Evolutionary conservation across 2,797 vertebrate genomes (phyloP), one percentile per base, ranked within the genome.

Genomic region (Synaphobranchus kaupii): DNA sequence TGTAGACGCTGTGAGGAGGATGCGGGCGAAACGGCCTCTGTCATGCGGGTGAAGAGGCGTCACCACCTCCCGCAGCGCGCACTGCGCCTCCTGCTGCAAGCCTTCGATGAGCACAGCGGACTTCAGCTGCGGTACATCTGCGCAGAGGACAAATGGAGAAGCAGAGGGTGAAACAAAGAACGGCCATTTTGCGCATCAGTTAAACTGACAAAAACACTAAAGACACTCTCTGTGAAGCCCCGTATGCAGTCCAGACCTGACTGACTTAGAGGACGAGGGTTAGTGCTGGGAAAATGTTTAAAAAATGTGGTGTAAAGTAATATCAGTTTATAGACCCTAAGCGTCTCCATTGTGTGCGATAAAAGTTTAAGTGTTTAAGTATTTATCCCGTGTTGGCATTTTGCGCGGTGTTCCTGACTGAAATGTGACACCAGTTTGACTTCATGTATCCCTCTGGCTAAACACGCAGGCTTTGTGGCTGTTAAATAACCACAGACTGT

Each of bases 41-140:
- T 96, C 95, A 44, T 93, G 91, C 0, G 96, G 94, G 86, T 96
- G 94, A 34, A 96, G 95, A 4, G 97, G 94, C 60, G 93, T 93
- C 89, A 98, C 94, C 73, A 97, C 94, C 89, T 98, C 96, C 34
- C 91, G 96, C 3, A 99, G 95, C 0, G 96, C 98, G 0, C 95
- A 92, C 92, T 98, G 97, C 3, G 98, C 98, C 83, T 99, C 97
- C 89, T 94, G 93, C 86, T 98, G 98, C 89, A 99, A 92, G 81
- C 95, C 94, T 76, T 97, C 93, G 0, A 99, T 95, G 89, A 97
- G 96, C 22, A 93, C 87, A 10, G 95, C 89, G 0, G 96, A 95
- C 0, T 94, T 94, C 60, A 99, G 94, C 54, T 97, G 96, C 0
- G 97, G 97, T 0, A 97, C 90, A 0, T 97, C 98, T 99, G 91